These are phyloP conservation scores for Melitaea athalia DNA, from an alignment of 2,888 invertebrate species.

Conservation along the genomic window DNA sequence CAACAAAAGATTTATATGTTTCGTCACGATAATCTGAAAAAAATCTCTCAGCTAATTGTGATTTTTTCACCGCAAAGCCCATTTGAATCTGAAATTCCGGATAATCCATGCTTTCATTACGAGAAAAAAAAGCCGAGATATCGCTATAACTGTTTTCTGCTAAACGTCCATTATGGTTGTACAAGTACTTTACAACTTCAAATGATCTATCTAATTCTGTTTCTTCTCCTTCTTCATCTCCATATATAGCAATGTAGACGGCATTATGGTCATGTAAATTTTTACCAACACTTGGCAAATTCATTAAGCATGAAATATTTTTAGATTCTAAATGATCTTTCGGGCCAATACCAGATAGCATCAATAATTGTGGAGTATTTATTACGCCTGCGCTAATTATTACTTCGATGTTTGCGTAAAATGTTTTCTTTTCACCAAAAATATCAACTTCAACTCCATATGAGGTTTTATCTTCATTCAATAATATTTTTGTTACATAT, in stretches of 20 bases:
- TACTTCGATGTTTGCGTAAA: constrained; percentile 64
- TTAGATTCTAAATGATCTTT: no score
- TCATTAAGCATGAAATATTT: constrained; percentile 52
- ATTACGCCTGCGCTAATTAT: constrained; percentile 49
- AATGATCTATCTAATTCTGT: constrained; percentile 47
- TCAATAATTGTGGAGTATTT: no score
- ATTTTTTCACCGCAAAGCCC: constrained; percentile 32
- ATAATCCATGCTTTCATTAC: constrained; percentile 49
- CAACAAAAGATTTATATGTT: constrained; percentile 21
- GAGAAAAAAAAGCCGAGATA: constrained; percentile 57
- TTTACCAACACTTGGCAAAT: constrained; percentile 72
- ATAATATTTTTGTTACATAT: constrained; percentile 72
- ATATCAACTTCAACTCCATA: constrained; percentile 65
- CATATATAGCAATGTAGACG: constrained; percentile 62
- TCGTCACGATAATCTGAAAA: constrained; percentile 4
- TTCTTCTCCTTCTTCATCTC: constrained; percentile 50
- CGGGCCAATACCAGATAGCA: no score
- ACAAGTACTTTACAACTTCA: constrained; percentile 71
- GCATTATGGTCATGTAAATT: constrained; percentile 80
- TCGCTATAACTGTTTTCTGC: constrained; percentile 80
- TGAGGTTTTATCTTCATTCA: constrained; percentile 63
- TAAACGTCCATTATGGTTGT: constrained; percentile 75
- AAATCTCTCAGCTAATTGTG: background rate
- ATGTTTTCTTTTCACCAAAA: constrained; percentile 39
- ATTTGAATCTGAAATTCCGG: constrained; percentile 60